Evolutionary conservation across 2,113 vertebrate genomes (phyloP), one percentile per base, ranked within the genome.

Genomic region (Pholis gunnellus): DNA sequence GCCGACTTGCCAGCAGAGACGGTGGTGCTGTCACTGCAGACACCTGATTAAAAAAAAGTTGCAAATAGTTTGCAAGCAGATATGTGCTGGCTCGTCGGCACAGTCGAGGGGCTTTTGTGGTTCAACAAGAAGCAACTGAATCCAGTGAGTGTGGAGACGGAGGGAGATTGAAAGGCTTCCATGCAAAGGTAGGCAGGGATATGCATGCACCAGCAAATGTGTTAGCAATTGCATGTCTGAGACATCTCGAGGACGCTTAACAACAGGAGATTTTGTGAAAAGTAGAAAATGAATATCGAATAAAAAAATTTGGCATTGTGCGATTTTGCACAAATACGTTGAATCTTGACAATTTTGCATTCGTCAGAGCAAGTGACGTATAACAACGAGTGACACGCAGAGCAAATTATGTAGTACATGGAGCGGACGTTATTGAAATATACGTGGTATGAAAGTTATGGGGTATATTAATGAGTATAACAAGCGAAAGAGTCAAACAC

Each of bases 1-100:
- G 82, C 75, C 44, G 69, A 61, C 67, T 76, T 91, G 91, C 88
- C 88, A 89, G 83, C 75, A 72, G 42, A 87, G 85, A 89, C 83
- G 67, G 78, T 50, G 86, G 71, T 75, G 87, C 86, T 93, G 91
- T 90, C 92, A 88, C 79, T 88, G 83, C 77, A 89, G 87, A 92
- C 86, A 83, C 88, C 77, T 84, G 87, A 93, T 91, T 89, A 85
- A 89, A 90, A 89, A 89, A 92, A 82, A 87, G 81, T 75, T 85
- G 77, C 75, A 79, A 90, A 91, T 88, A 91, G 27, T 85, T 85
- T 84, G 87, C 66, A 71, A 83, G 88, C 60, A 85, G 83, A 90
- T 90, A 88, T 86, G 86, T 90, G 87, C 79, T 74, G 82, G 87
- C 90, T 90, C 83, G 89, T 87, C 50, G 74, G 86, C 71, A 44